Evolutionary conservation across 2,888 invertebrate species (phyloP).

Genomic region (Callinectes sapidus): DNA sequence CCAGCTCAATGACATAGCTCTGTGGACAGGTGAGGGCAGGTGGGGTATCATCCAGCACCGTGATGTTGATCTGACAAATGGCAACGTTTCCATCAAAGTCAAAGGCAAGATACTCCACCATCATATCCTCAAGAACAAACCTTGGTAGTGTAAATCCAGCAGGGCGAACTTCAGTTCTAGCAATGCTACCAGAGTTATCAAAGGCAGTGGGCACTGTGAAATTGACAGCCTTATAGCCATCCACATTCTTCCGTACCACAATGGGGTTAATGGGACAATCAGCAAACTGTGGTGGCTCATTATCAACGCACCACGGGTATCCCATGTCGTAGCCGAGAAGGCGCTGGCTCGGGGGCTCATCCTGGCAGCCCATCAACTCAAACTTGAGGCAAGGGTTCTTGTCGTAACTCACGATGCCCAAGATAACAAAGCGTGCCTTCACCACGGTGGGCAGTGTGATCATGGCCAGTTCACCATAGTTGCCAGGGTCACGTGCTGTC

Average conservation of each 20-base stretch:
- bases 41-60: constrained; percentile 94
- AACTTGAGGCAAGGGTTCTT: constrained; percentile 97
- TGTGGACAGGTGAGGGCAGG: constrained; percentile 93
- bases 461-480: constrained; percentile 97
- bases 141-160: constrained; percentile 92
- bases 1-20: constrained; percentile 93
- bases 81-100: constrained; percentile 98
- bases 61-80: constrained; percentile 96
- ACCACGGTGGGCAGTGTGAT: constrained; percentile 95
- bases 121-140: constrained; percentile 91
- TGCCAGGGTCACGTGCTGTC: constrained; percentile 95
- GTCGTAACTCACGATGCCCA: constrained; percentile 96
- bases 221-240: constrained; percentile 88
- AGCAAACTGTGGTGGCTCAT: constrained; percentile 96
- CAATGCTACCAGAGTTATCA: constrained; percentile 97
- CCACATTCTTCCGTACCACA: constrained; percentile 89
- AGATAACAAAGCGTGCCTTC: constrained; percentile 93
- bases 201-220: constrained; percentile 94
- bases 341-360: constrained; percentile 86
- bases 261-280: constrained; percentile 96
- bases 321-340: constrained; percentile 94
- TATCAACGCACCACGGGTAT: constrained; percentile 95
- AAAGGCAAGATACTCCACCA: constrained; percentile 95
- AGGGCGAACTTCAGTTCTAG: constrained; percentile 93
- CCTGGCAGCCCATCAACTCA: constrained; percentile 95